Evolutionary conservation across 2,888 invertebrate genomes (phyloP).

Genomic region (Danaus chrysippus): DNA sequence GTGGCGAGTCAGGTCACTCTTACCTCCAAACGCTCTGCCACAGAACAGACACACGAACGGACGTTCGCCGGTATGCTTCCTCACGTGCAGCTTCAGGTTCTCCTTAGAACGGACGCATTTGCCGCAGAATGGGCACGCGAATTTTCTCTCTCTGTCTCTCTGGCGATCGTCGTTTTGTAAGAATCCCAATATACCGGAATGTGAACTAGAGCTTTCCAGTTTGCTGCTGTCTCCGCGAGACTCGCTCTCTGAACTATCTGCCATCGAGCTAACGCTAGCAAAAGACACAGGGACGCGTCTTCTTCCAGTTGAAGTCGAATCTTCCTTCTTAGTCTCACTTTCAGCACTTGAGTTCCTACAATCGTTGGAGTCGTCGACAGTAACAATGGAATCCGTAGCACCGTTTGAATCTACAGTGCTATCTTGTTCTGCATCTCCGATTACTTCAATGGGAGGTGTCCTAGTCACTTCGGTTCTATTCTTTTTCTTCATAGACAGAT

Average conservation of each 20-base stretch:
- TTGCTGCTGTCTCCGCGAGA: constrained; percentile 67
- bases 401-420: constrained; percentile 86
- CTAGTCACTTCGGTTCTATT: constrained; percentile 62
- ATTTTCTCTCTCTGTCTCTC: constrained; percentile 84
- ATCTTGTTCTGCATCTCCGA: constrained; percentile 81
- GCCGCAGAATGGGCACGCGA: constrained; percentile 93
- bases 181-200: constrained; percentile 81
- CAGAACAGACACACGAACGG: constrained; percentile 95
- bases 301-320: constrained; percentile 49
- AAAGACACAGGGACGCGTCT: constrained; percentile 70
- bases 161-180: constrained; percentile 78
- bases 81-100: constrained; percentile 91
- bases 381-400: constrained; percentile 68
- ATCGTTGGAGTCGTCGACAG: constrained; percentile 71
- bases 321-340: constrained; percentile 59
- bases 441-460: constrained; percentile 69
- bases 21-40: constrained; percentile 92
- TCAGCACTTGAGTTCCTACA: constrained; percentile 65
- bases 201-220: constrained; percentile 75
- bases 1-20: constrained; percentile 92
- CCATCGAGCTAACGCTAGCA: constrained; percentile 75
- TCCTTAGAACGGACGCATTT: constrained; percentile 94
- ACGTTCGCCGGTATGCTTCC: constrained; percentile 91
- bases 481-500: constrained; percentile 76
- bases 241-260: constrained; percentile 74